A percentile compares a stretch with the other conserved stretches of the same genome.
Conservation (phyloP, 1,140 invertebrate species). For the Galleria mellonella region DNA sequence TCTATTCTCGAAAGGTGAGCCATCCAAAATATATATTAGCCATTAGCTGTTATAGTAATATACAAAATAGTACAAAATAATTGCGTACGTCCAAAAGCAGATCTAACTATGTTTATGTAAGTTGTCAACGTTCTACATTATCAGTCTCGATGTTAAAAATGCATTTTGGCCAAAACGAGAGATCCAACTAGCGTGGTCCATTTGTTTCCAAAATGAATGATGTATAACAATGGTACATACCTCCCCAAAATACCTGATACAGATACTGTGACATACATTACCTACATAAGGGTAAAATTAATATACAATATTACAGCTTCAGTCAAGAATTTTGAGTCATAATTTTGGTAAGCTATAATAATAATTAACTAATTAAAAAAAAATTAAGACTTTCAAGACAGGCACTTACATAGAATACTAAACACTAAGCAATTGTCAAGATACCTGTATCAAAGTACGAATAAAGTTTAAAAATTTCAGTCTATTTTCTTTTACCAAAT, state of each 20-base stretch:
- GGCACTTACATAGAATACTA: conserved; percentile 26
- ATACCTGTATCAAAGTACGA: conserved; percentile 65
- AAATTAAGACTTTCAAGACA: conserved; percentile 9
- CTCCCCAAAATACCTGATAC: conserved; percentile 43
- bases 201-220: conserved; percentile 43
- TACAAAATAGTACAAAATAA: conserved; percentile 66
- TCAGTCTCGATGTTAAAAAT: conserved; percentile 71
- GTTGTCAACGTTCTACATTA: conserved; percentile 63
- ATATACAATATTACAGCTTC: background rate
- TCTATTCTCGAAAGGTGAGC: conserved; percentile 67
- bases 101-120: conserved; percentile 58
- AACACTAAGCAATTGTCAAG: conserved; percentile 39
- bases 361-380: no score
- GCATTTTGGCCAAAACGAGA: conserved; percentile 70
- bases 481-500: conserved; percentile 57
- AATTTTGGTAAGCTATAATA: no score
- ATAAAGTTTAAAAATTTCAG: conserved; percentile 66
- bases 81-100: conserved; percentile 53
- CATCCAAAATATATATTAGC: conserved; percentile 66
- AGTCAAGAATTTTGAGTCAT: no score
- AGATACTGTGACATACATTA: conserved; percentile 35
- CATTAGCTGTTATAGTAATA: conserved; percentile 52
- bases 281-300: background rate
- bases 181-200: conserved; percentile 56
- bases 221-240: conserved; percentile 5